phyloP scores from a whole-genome alignment of 2,797 vertebrate genomes.

The Spinus olivaceus region DNA sequence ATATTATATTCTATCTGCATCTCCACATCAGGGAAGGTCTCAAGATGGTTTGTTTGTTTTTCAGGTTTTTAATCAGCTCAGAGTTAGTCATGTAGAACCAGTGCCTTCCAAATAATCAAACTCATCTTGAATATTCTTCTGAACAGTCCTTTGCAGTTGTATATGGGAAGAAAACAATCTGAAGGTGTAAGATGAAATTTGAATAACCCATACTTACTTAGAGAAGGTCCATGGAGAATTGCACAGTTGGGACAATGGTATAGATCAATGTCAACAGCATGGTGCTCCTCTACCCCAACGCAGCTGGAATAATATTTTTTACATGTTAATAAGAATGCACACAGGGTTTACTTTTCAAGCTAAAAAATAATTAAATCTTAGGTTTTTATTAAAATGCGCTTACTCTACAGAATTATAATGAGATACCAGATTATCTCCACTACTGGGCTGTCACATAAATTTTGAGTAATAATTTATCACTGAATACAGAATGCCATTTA shows the following conservation, averaged over 20 bases:
- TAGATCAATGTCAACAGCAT: slow-evolving; percentile 96
- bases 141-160: not conserved
- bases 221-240: slow-evolving; percentile 87
- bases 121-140: not conserved
- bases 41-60: not conserved
- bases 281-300: slow-evolving; percentile 95
- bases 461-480: not conserved
- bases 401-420: not conserved
- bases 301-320: slow-evolving; percentile 80
- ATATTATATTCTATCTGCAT: not conserved
- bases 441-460: not conserved
- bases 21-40: not conserved
- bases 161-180: not conserved
- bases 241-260: slow-evolving; percentile 99
- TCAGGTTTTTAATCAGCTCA: not conserved
- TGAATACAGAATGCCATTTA: not conserved
- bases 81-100: not conserved
- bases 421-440: not conserved
- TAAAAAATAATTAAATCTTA: slow-evolving; percentile 6
- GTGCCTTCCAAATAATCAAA: not conserved
- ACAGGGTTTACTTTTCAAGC: not conserved
- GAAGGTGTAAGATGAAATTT: not conserved
- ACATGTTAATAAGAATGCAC: slow-evolving; percentile 12
- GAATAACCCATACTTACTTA: slow-evolving; percentile 85
- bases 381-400: not conserved